Evolutionary conservation across 2,888 invertebrate genomes (phyloP), one percentile per base, ranked within the genome.

Genomic region (Eupithecia subfuscata): DNA sequence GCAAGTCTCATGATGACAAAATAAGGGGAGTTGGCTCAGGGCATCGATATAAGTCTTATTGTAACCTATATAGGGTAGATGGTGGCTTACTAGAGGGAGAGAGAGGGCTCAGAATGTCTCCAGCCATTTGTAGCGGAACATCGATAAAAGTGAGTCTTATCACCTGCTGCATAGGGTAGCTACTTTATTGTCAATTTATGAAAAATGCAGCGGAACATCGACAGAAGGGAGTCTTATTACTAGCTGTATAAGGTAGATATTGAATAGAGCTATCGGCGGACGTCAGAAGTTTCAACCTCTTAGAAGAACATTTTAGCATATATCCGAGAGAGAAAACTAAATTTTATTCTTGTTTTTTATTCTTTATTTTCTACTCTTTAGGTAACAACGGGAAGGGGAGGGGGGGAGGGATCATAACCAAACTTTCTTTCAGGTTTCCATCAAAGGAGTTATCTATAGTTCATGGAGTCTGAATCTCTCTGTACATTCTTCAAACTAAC

Each of bases 41-140:
- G 25, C 25, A 25, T 25, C 22, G 60, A 25, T 25, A 25, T 4
- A 25, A 60, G 60, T 25, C 25, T 60, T 60, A 22, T 22, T 14
- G 5, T 25, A 6, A 14, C 5, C 11, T 18, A 8, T 5, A 60
- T 25, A 25, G 11, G 60, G 22, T 60, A 22, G 60, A 11, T 60
- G 0, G 0, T 22, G 56, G 45, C 16, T 45, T 45, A 30, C 30
- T 30, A 30, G 30, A 1, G 30, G 30, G 30, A 30, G 30, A 30
- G 30, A 30, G 30, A 30, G 30, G 30, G 30, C 30, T 30, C 30
- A 30, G 30, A 30, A 30, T 30, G 97, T 98, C 89, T 98, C 98
- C 88, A 96, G 97, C 88, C 98, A 98, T 92, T 96, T 98, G 93
- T 98, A 98, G 95, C n/a, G 98, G 91, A 98, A 98, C 95, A 98